Conservation (phyloP, 2,888 invertebrate species). For the Macropis europaea region DNA sequence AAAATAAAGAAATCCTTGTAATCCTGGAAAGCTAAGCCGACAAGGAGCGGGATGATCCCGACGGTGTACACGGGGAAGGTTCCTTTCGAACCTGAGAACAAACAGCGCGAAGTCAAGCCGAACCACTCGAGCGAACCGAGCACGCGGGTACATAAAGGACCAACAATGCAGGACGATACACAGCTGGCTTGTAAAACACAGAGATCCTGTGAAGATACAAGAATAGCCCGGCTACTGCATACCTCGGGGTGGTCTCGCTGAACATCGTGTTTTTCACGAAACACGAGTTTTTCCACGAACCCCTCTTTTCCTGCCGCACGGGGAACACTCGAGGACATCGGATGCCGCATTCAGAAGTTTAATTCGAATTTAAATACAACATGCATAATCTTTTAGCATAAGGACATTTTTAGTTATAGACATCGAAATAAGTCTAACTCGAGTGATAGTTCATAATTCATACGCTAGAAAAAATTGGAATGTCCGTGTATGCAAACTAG, state of each 20-base stretch:
- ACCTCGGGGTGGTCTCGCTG: constrained; percentile 41
- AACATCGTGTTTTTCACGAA: constrained; percentile 27
- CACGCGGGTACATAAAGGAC: constrained; percentile 69
- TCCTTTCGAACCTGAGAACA: constrained; percentile 60
- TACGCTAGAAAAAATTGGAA: too few species aligned
- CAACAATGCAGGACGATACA: constrained; percentile 73
- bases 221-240: constrained; percentile 48
- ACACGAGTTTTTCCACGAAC: constrained; percentile 21
- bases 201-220: constrained; percentile 75
- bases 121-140: constrained; percentile 69
- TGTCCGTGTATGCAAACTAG: too few species aligned
- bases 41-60: constrained; percentile 66
- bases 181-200: constrained; percentile 79
- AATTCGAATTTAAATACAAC: too few species aligned
- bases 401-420: too few species aligned
- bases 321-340: not conserved
- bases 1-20: constrained; percentile 72
- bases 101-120: constrained; percentile 73
- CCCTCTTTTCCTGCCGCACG: not conserved
- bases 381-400: too few species aligned
- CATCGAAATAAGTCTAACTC: too few species aligned
- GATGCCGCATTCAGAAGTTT: not conserved
- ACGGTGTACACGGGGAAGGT: constrained; percentile 53
- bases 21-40: constrained; percentile 73
- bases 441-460: too few species aligned